Evolutionary conservation across 2,888 invertebrate species (phyloP).

Genomic region (Drosophila sordidula): DNA sequence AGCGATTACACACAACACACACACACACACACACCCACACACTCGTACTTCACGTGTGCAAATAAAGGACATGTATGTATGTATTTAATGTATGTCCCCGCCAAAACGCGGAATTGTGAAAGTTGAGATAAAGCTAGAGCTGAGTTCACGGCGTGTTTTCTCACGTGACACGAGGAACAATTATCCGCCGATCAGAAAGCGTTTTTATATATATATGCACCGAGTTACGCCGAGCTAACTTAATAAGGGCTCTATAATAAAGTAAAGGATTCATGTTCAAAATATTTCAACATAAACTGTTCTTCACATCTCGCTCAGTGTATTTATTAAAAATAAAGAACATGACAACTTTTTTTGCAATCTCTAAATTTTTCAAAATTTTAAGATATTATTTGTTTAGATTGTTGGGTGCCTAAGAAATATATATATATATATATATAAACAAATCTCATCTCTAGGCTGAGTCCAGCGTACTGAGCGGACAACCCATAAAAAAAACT

Average conservation of each 20-base stretch:
- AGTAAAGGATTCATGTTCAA: too few relatives aligned
- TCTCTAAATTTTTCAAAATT: too few relatives aligned
- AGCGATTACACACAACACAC: constrained; percentile 39
- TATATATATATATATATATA: not conserved
- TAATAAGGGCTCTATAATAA: too few relatives aligned
- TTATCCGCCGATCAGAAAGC: too few relatives aligned
- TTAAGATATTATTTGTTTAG: too few relatives aligned
- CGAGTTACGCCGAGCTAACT: too few relatives aligned
- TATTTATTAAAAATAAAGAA: too few relatives aligned
- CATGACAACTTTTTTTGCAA: too few relatives aligned
- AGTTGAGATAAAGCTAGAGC: constrained; percentile 14
- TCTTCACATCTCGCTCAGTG: too few relatives aligned
- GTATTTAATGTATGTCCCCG: constrained; percentile 56
- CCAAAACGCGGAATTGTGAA: constrained; percentile 27
- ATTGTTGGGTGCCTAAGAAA: too few relatives aligned
- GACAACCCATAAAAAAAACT: constrained; percentile 66
- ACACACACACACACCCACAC: not conserved
- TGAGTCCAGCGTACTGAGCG: constrained; percentile 4
- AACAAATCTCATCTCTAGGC: not conserved
- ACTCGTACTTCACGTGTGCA: constrained; percentile 10
- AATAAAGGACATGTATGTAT: constrained; percentile 27
- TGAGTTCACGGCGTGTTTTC: not conserved
- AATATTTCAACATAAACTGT: too few relatives aligned
- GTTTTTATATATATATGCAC: too few relatives aligned
- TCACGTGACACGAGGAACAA: constrained; percentile 7